Base-by-base conservation (phyloP, 2,888 invertebrate species). In the Nomada ferruginata region DNA sequence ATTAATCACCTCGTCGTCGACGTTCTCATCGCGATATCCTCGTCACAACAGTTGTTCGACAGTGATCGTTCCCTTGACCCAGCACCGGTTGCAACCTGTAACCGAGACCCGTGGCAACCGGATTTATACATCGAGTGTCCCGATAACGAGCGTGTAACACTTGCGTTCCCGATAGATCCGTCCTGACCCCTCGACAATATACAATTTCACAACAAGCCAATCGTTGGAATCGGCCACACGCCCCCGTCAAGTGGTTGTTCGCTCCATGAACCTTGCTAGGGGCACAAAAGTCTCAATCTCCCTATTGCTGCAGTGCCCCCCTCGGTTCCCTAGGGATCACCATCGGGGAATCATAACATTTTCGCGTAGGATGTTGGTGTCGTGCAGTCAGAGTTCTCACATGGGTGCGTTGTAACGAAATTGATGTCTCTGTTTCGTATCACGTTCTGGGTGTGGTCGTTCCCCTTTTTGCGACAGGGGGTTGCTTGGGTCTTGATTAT, bases 161-260 rank as follows among this genome's bases (percentile, higher is more conserved):
- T 85, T 76, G 85, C 64, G 20, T 50, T 11, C 59, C 61, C 69
- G 53, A 61, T 50, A 57, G 60, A 79, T 70, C n/a, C 57, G 18
- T 72, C 52, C 65, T 47, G 47, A 60, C 57, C 82, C 83, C 70
- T 64, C 69, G 76, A 59, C 60, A 59, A 76, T 84, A 87, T 89
- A 90, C 85, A 90, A 90, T 92, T 90, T 91, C 91, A 91, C 89
- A 91, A 91, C 91, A 91, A 90, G 87, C 90, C 89, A 91, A 91
- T 92, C 89, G 89, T 85, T 84, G 80, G 64, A 78, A 55, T 20
- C 55, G 55, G 80, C 78, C 85, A 79, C 83, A 74, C 76, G 36
- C 77, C 69, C 85, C 79, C 85, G 77, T 76, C 73, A 70, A 77
- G 77, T 74, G 86, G 84, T 80, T 76, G 72, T 78, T 83, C 87